A percentile compares a stretch with the other conserved stretches of the same genome.
These are phyloP conservation scores for Trimorus sp. DNA, from an alignment of 2,888 invertebrate species.

Conservation along the genomic window DNA sequence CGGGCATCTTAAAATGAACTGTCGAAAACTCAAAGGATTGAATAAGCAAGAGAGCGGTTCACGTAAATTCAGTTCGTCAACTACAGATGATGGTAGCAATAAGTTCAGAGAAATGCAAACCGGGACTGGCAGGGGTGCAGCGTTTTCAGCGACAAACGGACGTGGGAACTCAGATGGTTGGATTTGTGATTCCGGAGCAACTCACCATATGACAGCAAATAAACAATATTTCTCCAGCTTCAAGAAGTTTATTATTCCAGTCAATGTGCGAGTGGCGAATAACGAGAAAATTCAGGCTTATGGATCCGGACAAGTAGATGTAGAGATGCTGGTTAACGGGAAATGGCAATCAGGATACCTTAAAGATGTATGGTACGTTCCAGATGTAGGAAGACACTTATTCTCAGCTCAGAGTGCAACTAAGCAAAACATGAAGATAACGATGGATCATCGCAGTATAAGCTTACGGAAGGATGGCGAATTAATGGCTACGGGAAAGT, in stretches of 20 bases:
- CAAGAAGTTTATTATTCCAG: background rate
- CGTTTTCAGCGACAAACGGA: no score
- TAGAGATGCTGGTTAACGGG: background rate
- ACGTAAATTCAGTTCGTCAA: no score
- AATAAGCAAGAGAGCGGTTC: no score
- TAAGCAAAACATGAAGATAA: background rate
- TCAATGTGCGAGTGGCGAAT: background rate
- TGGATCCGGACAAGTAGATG: background rate
- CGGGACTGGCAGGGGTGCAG: no score
- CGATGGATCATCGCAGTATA: background rate
- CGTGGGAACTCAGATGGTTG: background rate
- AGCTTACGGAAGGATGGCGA: background rate
- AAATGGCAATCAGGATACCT: background rate
- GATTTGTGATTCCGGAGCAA: background rate
- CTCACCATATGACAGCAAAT: background rate
- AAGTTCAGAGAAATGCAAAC: no score
- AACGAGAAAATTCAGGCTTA: background rate
- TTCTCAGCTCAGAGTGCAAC: background rate
- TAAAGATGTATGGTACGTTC: background rate
- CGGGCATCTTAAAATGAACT: no score
- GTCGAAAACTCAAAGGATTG: no score
- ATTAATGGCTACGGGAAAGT: background rate
- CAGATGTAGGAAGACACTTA: background rate
- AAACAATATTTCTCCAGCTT: background rate
- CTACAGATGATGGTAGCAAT: no score